Base-by-base conservation (phyloP, 1,140 invertebrate genomes). In the Colletes latitarsis region DNA sequence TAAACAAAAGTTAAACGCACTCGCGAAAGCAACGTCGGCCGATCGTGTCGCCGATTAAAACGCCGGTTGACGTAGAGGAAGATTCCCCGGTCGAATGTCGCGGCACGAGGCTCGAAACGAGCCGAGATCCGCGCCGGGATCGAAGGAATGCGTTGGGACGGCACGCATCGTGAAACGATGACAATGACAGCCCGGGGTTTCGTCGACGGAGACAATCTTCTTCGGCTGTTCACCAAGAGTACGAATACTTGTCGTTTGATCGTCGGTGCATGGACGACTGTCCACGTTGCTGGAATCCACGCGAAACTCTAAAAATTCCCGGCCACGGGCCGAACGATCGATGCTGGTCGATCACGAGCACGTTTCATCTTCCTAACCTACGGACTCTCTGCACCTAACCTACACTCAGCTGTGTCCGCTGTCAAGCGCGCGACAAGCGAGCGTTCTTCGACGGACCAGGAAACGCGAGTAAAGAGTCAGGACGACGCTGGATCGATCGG, bases 1-100 rank as follows among this genome's bases (percentile, higher is more conserved):
- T 78, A 78, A 78, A 72, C 77, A 72, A 72, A 78, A 78, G 69
- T 78, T 72, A 78, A 78, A 72, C 68, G 58, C 58, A 46, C 69
- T 55, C 14, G 58, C 41, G 60, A 39, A 41, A 79, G 49, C 69
- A 62, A 72, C 74, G 64, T 72, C 68, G 76, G 30, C 41, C 57
- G 68, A 63, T 58, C 39, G 46, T 57, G 76, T 55, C 57, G 30
- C 8, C 68, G 57, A 78, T 53, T 43, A 62, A 60, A 39, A 19
- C 21, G n/a, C 66, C 12, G 19, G 43, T 70, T 71, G 57, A 71
- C 76, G 76, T 77, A 71, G 39, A 78, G 77, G 58, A 72, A 72
- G 67, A 72, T 72, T 64, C 68, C 69, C 57, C n/a, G 57, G 58
- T 62, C 39, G 15, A 72, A 49, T 62, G 70, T 69, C 52, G 60